Base-by-base conservation (phyloP, 2,113 vertebrate species). In the Microtus richardsoni region DNA sequence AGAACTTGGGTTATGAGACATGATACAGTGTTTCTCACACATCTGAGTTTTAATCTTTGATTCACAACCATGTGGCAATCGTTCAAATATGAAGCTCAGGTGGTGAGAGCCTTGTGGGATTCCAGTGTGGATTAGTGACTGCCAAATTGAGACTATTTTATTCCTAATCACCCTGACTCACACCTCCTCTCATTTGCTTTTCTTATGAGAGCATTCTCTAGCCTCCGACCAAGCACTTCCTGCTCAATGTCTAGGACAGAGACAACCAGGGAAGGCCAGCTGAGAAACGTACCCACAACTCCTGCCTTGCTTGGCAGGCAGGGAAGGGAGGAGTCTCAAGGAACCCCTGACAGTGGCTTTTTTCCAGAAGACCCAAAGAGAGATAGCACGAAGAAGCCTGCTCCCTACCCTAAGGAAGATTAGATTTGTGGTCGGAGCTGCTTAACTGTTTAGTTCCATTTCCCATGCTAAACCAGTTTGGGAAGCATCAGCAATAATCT, bases 361-460 rank as follows among this genome's bases (percentile, higher is more conserved):
- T 44, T 13, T 52, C 26, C 36, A 78, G 70, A 49, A 71, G 68
- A 62, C 12, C 70, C 22, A 82, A 9, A 73, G 41, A 78, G 70
- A 92, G 80, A 73, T 24, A 49, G 26, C 49, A 66, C 13, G 44
- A 75, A 68, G 88, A 94, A 92, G 85, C 2, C 28, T 90, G 28
- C n/a, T 90, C 19, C 64, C 94, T 2, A 10, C 88, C 60, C 77
- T 0, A 5, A 71, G 47, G 60, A 95, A 89, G 78, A 92, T 85
- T 71, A 88, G 88, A 88, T 78, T 86, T 80, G 52, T 70, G 36
- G 73, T 64, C 68, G 54, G 64, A 94, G 77, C 64, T 96, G 66
- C 49, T 66, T 75, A 33, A 41, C 92, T 68, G 58, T 68, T 91
- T 90, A 74, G 88, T 80, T 95, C 75, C 88, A 88, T 96, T 95